Percentiles rank a stretch among this genome's conserved stretches.
phyloP scores from a whole-genome alignment of 2,113 vertebrate species.

The Glaucomys volans region DNA sequence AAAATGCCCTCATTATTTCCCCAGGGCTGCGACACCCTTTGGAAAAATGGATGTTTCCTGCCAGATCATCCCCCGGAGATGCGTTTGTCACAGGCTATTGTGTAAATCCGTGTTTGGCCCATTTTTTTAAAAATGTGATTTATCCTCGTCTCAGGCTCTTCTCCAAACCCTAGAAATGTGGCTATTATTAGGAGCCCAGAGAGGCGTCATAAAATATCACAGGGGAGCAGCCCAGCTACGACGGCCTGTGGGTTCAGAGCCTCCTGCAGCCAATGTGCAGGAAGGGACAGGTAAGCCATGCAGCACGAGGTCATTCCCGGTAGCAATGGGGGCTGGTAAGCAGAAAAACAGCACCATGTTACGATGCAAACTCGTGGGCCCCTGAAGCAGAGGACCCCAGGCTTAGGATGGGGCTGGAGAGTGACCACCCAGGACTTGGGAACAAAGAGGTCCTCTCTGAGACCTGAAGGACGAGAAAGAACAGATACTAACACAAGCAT shows the following conservation, averaged over 20 bases:
- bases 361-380: too few relatives aligned
- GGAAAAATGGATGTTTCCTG: constrained; percentile 85
- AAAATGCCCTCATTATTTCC: constrained; percentile 63
- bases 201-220: constrained; percentile 71
- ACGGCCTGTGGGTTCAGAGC: constrained; percentile 32
- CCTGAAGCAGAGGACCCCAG: too few relatives aligned
- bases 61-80: constrained; percentile 83
- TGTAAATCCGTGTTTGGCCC: constrained; percentile 85
- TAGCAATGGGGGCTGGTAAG: neutral
- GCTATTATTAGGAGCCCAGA: constrained; percentile 69
- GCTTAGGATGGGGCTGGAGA: too few relatives aligned
- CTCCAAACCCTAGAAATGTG: constrained; percentile 78
- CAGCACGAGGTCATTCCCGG: fast-evolving
- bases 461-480: neutral
- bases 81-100: constrained; percentile 85
- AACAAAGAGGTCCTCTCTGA: neutral
- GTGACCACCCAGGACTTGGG: neutral
- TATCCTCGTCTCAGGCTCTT: constrained; percentile 84
- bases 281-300: neutral
- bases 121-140: constrained; percentile 81
- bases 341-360: neutral
- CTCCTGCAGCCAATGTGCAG: fast-evolving
- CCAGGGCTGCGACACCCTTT: constrained; percentile 70
- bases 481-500: fast-evolving
- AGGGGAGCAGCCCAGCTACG: constrained; percentile 32